phyloP scores from a whole-genome alignment of 2,113 vertebrate species.

The Cygnus atratus region DNA sequence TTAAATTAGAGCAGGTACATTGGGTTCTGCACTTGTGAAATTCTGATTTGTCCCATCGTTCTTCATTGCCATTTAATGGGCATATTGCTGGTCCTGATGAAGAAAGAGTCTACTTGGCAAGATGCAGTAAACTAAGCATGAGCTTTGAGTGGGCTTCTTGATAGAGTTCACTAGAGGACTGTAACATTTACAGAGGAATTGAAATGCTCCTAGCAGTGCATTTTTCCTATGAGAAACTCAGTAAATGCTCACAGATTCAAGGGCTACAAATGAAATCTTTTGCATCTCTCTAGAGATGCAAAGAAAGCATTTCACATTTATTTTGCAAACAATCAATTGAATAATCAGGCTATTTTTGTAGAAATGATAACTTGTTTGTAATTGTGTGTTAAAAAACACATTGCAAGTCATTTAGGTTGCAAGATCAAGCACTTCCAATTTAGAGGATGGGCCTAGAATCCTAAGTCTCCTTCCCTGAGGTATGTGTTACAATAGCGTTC shows the following conservation, averaged over 20 bases:
- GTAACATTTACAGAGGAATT: background rate
- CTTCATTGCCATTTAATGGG: conserved; percentile 32
- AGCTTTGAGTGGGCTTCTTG: conserved; percentile 24
- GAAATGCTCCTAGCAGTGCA: background rate
- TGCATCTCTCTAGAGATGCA: conserved; percentile 11
- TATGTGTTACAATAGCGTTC: background rate
- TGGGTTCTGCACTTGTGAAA: conserved; percentile 31
- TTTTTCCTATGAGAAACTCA: conserved; percentile 1
- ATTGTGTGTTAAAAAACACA: background rate
- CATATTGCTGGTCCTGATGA: conserved; percentile 40
- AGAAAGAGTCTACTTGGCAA: conserved; percentile 20
- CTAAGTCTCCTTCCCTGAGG: background rate
- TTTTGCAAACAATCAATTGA: conserved; percentile 5
- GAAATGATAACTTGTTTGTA: conserved; percentile 5
- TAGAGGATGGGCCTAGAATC: background rate
- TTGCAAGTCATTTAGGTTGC: background rate
- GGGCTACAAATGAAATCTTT: conserved; percentile 17
- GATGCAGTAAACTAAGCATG: conserved; percentile 26
- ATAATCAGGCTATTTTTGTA: background rate
- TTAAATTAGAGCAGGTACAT: conserved; percentile 39
- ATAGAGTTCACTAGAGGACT: conserved; percentile 6
- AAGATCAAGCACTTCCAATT: background rate
- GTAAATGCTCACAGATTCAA: conserved; percentile 12
- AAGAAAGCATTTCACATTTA: conserved; percentile 2
- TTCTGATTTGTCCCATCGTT: conserved; percentile 24